phyloP scores from a whole-genome alignment of 2,113 vertebrate species.

The Accipiter cooperii region DNA sequence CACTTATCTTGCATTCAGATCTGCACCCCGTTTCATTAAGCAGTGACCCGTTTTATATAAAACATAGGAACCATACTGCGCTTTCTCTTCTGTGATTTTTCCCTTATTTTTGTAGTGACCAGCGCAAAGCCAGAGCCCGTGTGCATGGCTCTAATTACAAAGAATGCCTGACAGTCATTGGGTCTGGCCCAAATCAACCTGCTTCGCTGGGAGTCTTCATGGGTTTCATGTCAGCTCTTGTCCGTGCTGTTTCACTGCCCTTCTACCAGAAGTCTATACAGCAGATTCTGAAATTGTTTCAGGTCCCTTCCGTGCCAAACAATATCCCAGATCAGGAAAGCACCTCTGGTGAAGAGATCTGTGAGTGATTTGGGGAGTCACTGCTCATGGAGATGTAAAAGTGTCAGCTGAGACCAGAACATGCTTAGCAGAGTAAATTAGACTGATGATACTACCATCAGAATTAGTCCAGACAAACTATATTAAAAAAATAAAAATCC shows the following conservation, averaged over 20 bases:
- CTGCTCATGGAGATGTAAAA: neutral
- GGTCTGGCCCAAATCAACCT: neutral
- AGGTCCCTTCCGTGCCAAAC: neutral
- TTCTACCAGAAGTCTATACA: neutral
- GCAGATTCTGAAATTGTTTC: neutral
- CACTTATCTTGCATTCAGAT: neutral
- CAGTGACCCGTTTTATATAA: rapidly evolving
- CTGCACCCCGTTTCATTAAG: neutral
- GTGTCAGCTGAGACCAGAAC: neutral
- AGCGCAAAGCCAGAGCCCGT: neutral
- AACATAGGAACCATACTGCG: rapidly evolving
- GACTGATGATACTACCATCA: neutral
- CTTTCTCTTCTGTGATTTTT: neutral
- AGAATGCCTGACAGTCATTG: too few relatives aligned
- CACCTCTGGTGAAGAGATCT: neutral
- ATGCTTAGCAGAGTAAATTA: neutral
- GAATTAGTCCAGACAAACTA: neutral
- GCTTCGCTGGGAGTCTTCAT: neutral
- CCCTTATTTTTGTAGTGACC: neutral
- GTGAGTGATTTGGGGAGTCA: neutral
- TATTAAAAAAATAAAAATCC: neutral
- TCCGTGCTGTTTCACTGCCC: neutral
- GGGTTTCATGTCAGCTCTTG: neutral
- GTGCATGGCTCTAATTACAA: neutral
- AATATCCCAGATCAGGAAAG: neutral